Base-by-base conservation (phyloP, 2,888 invertebrate genomes). In the Trichogramma evanescens region DNA sequence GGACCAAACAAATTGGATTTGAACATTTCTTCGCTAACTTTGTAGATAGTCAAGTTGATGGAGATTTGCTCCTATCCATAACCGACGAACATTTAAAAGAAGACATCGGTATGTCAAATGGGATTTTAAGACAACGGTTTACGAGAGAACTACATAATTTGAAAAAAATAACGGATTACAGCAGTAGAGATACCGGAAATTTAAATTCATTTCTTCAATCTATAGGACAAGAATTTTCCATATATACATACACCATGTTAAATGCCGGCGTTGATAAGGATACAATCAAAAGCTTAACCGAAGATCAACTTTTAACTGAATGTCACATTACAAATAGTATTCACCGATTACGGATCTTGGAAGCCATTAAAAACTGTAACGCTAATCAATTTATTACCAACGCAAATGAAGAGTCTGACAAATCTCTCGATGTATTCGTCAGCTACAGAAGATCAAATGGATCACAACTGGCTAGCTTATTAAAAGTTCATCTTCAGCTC, bases 1-100 rank as follows among this genome's bases (percentile, higher is more conserved):
- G 98, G 98, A 94, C 99, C 0, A 94, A 93, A 75, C 97, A 98
- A 83, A 95, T 96, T 71, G 96, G 96, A 0, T 98, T 97, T 77
- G 84, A 86, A 10, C 89, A 91, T 72, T 94, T 89, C 70, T 87
- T 90, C 3, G 82, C 80, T 3, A 89, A 89, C 75, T 98, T 99
- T 76, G 86, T 87, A 50, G 90, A 91, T 58, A 94, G 95, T 72
- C 85, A 93, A 77, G 97, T 99, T 42, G 99, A 99, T 77, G 98
- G 98, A 6, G 99, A 99, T 82, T 82, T 99, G 56, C 80, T 99
- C 65, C 81, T 99, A 60, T 93, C 94, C 77, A 82, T 99, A 66
- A 91, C 89, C 7, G 97, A 96, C 78, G 89, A 91, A 58, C 95
- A 96, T 81, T 84, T 99, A 57, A 86, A 85, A 67, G 90, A 93